Conservation (phyloP, 2,888 invertebrate genomes). For the Hypsopygia costalis region DNA sequence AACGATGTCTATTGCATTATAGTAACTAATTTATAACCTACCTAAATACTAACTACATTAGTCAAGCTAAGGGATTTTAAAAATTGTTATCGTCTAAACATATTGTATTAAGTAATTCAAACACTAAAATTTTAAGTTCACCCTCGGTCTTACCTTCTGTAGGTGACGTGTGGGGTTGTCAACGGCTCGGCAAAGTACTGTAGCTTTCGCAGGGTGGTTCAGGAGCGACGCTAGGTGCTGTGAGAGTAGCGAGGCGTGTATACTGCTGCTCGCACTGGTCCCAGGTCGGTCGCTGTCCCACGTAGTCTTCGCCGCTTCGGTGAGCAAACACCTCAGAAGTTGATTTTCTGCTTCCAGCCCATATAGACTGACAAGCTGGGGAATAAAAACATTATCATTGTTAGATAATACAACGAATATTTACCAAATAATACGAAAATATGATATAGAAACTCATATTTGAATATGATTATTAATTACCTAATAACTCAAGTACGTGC, state of each 20-base stretch:
- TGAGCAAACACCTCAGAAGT: constrained; percentile 96
- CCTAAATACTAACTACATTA: too few species aligned
- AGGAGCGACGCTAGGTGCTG: constrained; percentile 85
- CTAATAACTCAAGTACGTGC: too few species aligned
- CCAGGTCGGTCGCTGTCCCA: constrained; percentile 82
- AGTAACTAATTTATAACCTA: too few species aligned
- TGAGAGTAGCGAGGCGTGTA: constrained; percentile 82
- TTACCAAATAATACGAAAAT: too few species aligned
- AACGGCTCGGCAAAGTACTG: constrained; percentile 93
- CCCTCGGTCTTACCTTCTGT: constrained; percentile 84
- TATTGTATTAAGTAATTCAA: too few species aligned
- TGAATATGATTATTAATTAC: too few species aligned
- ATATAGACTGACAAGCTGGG: constrained; percentile 92
- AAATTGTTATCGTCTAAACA: too few species aligned
- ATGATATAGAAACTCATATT: too few species aligned
- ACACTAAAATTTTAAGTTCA: too few species aligned
- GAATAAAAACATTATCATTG: background rate
- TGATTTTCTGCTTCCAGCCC: constrained; percentile 98
- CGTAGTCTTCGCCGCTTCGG: constrained; percentile 88
- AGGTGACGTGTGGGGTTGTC: constrained; percentile 88
- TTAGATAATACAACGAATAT: too few species aligned
- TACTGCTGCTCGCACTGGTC: constrained; percentile 87
- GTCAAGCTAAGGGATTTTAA: too few species aligned
- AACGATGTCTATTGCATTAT: too few species aligned
- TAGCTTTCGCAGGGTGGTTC: constrained; percentile 92